Conservation (phyloP, 2,888 invertebrate genomes). For the Lamellibrachia columna region DNA sequence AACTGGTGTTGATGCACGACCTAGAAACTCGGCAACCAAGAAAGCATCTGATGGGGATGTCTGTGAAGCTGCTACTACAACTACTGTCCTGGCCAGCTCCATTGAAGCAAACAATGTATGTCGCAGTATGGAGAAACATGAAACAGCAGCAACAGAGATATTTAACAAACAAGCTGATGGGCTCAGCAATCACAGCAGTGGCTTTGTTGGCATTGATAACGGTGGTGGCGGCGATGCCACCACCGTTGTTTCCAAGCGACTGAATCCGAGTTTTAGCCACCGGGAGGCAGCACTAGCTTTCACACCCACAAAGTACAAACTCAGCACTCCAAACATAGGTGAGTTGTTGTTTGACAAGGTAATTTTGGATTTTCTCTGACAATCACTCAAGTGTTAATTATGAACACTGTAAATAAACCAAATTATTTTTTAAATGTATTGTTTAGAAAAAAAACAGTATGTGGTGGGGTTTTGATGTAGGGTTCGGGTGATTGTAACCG, state of each 20-base stretch:
- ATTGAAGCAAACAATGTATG: not conserved
- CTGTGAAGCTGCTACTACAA: not conserved
- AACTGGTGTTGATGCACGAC: not conserved
- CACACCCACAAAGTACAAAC: constrained; percentile 39
- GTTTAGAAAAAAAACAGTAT: too few relatives aligned
- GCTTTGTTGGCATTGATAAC: not conserved
- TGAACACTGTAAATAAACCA: too few relatives aligned
- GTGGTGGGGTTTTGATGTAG: too few relatives aligned
- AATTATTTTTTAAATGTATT: too few relatives aligned
- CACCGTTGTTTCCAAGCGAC: not conserved
- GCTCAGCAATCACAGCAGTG: not conserved
- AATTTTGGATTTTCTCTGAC: not conserved
- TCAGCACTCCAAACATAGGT: constrained; percentile 50
- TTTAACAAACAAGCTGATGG: not conserved
- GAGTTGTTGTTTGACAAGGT: constrained; percentile 25
- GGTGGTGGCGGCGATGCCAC: not conserved
- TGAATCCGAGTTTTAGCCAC: not conserved
- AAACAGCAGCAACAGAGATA: not conserved
- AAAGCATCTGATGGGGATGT: not conserved
- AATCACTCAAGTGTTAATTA: too few relatives aligned
- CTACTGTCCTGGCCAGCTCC: not conserved
- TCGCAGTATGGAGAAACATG: not conserved
- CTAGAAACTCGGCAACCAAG: not conserved
- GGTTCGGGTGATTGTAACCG: too few relatives aligned
- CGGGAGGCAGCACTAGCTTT: constrained; percentile 24